Conservation (phyloP, 2,113 vertebrate species). For the Epinephelus cyanopodus region DNA sequence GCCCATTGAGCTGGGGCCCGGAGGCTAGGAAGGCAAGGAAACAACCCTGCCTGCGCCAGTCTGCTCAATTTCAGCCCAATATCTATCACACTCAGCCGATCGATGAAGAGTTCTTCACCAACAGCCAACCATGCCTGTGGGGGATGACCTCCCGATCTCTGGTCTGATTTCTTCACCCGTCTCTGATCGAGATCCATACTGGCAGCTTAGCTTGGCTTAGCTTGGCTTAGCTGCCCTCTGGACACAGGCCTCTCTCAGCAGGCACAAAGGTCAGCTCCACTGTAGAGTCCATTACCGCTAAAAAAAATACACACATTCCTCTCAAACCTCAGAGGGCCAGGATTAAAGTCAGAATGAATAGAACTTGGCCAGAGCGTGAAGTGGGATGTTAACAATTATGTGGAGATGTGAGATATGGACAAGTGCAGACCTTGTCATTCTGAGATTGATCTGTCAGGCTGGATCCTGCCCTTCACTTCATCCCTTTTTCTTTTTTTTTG, state of each 20-base stretch:
- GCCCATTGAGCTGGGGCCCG: conserved; percentile 38
- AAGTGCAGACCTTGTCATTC: conserved; percentile 33
- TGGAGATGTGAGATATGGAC: conserved; percentile 40
- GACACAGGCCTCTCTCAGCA: conserved; percentile 61
- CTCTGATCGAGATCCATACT: conserved; percentile 75
- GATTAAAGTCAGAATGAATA: conserved; percentile 46
- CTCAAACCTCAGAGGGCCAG: conserved; percentile 42
- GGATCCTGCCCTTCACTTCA: conserved; percentile 26
- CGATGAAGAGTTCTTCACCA: conserved; percentile 67
- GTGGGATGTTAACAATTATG: conserved; percentile 50
- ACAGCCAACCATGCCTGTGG: conserved; percentile 50
- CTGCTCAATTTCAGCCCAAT: conserved; percentile 68
- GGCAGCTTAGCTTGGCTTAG: conserved; percentile 74
- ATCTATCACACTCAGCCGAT: conserved; percentile 57
- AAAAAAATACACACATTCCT: conserved; percentile 54
- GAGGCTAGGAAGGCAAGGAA: conserved; percentile 55
- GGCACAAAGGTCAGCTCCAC: conserved; percentile 63
- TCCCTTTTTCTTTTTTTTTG: background rate
- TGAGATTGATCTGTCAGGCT: conserved; percentile 55
- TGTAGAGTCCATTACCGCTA: conserved; percentile 60
- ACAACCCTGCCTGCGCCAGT: conserved; percentile 42
- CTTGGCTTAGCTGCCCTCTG: conserved; percentile 72
- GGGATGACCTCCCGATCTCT: conserved; percentile 74
- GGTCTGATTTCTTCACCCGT: conserved; percentile 70
- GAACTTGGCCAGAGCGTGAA: conserved; percentile 39